These are phyloP conservation scores for Lepas anatifera DNA, from an alignment of 2,888 invertebrate genomes.

Conservation along the genomic window DNA sequence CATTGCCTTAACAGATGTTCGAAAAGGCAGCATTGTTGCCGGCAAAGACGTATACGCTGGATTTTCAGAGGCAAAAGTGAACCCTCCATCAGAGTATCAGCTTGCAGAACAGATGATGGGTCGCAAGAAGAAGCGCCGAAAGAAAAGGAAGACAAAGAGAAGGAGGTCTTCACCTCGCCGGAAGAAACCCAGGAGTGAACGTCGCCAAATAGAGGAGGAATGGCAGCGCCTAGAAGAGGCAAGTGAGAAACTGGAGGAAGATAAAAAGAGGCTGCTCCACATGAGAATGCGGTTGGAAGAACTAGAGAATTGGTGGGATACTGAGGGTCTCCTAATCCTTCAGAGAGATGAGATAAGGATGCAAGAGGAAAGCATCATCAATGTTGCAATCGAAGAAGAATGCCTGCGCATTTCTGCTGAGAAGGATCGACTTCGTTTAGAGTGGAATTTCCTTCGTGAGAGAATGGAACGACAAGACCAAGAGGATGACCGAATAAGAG, in stretches of 20 bases:
- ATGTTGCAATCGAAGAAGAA: background rate
- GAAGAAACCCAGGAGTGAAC: background rate
- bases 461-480: background rate
- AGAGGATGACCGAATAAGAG: background rate
- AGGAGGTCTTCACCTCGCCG: background rate
- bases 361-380: background rate
- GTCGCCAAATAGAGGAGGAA: background rate
- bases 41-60: background rate
- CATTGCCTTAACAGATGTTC: background rate
- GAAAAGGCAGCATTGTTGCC: background rate
- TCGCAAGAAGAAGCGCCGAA: background rate
- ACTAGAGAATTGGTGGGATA: background rate
- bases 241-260: background rate
- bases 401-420: background rate
- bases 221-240: background rate
- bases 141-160: background rate
- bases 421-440: background rate
- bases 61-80: background rate
- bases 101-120: background rate
- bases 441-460: background rate
- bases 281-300: background rate
- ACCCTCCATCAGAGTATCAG: background rate
- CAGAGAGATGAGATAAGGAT: background rate
- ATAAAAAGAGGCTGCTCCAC: background rate
- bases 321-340: background rate